phyloP scores from a whole-genome alignment of 1,140 invertebrate genomes.

The Bemisia tabaci region DNA sequence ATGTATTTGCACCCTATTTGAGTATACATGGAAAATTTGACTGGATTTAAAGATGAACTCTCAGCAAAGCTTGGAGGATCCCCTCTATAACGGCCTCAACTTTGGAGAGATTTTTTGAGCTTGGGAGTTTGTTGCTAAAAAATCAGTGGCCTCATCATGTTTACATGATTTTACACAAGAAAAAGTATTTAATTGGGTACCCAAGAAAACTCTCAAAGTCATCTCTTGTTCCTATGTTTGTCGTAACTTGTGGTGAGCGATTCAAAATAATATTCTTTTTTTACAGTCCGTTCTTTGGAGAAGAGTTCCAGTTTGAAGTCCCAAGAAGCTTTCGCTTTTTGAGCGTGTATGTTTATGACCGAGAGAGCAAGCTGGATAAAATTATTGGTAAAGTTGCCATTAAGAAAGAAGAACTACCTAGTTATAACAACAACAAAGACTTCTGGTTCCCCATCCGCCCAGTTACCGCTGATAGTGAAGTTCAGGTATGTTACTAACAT shows the following conservation, averaged over 20 bases:
- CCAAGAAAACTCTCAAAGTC: not conserved
- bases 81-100: too few species aligned
- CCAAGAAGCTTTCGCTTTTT: slow-evolving; percentile 75
- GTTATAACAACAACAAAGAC: slow-evolving; percentile 69
- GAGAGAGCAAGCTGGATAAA: slow-evolving; percentile 68
- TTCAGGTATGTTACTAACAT: slow-evolving; percentile 47
- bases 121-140: too few species aligned
- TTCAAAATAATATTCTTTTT: too few species aligned
- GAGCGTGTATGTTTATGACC: slow-evolving; percentile 71
- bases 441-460: slow-evolving; percentile 78
- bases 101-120: too few species aligned
- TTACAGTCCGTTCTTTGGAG: slow-evolving; percentile 72
- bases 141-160: too few species aligned
- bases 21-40: too few species aligned
- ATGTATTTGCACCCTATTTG: too few species aligned
- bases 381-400: slow-evolving; percentile 80
- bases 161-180: too few species aligned
- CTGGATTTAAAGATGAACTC: too few species aligned
- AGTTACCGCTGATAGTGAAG: slow-evolving; percentile 75
- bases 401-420: slow-evolving; percentile 66
- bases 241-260: too few species aligned
- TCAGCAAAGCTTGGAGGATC: too few species aligned
- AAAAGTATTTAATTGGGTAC: too few species aligned
- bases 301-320: slow-evolving; percentile 85
- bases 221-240: slow-evolving; percentile 7